Base-by-base conservation (phyloP, 2,113 vertebrate species). In the Sinocyclocheilus maitianheensis region DNA sequence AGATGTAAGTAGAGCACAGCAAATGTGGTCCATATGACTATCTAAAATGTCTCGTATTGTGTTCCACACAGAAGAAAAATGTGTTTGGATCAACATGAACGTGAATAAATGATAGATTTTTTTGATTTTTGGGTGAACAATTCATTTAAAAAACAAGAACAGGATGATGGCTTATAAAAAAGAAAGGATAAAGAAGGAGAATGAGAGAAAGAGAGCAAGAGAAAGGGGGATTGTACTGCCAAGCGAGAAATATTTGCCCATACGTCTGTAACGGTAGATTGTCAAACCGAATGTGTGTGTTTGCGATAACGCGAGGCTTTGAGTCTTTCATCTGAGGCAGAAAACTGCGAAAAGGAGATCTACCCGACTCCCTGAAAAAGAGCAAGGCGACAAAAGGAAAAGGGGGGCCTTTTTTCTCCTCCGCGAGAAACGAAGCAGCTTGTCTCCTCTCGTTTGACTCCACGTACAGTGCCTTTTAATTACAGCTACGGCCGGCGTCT, bases 231-330 rank as follows among this genome's bases (percentile, higher is more conserved):
- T 1, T 48, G 46, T 24, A 83, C 24, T 13, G n/a, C 51, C 62
- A 63, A 53, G 30, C 62, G n/a, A 86, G 77, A 81, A 88, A 84
- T 86, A 88, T 88, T 88, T 86, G 14, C 80, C 74, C 34, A 43
- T 77, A 51, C 24, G 63, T 58, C 53, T 84, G 76, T 65, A 86
- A 84, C 67, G 26, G 76, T 82, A 85, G 84, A 83, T 84, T 89
- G 86, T 80, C 81, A 86, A 88, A 80, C 46, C 84, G 72, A 86
- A 83, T 76, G 86, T 90, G 89, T 87, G 82, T 53, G 48, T 87
- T 85, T 89, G 88, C 24, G 83, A 88, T 87, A 90, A 90, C 53
- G 22, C 51, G 26, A 12, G 46, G 77, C 74, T 69, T 77, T 77
- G 69, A 78, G 48, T 86, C 88, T 87, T 89, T 89, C 85, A 88